Evolutionary conservation across 2,888 invertebrate genomes (phyloP).

Genomic region (Drosophila nigricruria): DNA sequence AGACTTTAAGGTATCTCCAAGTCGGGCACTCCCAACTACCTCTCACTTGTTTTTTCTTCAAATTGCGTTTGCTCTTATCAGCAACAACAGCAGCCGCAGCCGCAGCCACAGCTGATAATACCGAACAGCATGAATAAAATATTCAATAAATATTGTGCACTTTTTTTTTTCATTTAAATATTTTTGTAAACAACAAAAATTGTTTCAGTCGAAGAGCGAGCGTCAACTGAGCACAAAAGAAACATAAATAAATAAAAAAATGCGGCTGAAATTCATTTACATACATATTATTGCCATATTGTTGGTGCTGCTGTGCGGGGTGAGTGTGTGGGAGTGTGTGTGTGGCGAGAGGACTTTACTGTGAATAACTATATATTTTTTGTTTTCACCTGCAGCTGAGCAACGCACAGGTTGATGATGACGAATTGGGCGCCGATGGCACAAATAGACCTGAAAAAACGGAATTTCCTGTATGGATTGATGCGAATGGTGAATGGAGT

Average conservation of each 20-base stretch:
- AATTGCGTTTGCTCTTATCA: conserved; percentile 45
- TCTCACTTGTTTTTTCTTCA: conserved; percentile 13
- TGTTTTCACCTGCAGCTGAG: conserved; percentile 42
- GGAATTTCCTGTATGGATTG: conserved; percentile 73
- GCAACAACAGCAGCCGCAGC: background rate
- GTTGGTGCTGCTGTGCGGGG: conserved; percentile 42
- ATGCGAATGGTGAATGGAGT: conserved; percentile 64
- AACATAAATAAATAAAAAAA: conserved; percentile 29
- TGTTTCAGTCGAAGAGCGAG: conserved; percentile 31
- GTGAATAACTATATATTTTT: conserved; percentile 9
- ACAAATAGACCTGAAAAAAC: conserved; percentile 43
- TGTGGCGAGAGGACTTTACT: background rate
- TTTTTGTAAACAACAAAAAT: conserved; percentile 38
- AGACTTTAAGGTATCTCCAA: background rate
- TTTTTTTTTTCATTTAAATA: conserved; percentile 10
- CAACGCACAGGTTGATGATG: conserved; percentile 40
- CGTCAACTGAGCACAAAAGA: conserved; percentile 6
- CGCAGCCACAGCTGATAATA: conserved; percentile 40
- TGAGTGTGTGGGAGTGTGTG: conserved; percentile 9
- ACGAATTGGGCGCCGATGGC: conserved; percentile 26
- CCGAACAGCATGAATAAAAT: conserved; percentile 37
- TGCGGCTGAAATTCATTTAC: conserved; percentile 44
- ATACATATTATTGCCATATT: conserved; percentile 39
- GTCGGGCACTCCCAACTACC: background rate
- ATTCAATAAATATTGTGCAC: conserved; percentile 32